phyloP scores from a whole-genome alignment of 92 coral and sea anemone genomes.

The Phenganax stokvisi region DNA sequence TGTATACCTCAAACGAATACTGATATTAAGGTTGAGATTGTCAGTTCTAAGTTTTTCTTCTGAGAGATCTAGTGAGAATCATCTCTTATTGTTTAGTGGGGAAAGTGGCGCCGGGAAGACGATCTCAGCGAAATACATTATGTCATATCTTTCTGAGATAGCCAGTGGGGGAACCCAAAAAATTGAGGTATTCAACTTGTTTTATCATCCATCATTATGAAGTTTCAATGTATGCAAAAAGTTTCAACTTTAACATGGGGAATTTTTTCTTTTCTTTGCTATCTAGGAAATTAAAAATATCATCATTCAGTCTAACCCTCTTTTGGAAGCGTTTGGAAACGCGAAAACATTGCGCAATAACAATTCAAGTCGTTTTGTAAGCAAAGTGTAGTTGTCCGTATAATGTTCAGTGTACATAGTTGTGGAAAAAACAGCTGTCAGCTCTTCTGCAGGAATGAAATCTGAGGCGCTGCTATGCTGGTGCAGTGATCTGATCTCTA shows the following conservation, averaged over 20 bases:
- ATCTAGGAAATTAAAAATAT: constrained; percentile 72
- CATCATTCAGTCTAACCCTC: constrained; percentile 84
- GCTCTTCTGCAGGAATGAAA: background rate
- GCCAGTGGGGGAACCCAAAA: constrained; percentile 77
- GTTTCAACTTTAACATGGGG: background rate
- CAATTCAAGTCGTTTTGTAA: constrained; percentile 91
- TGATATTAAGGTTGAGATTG: too few species aligned
- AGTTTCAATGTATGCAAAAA: background rate
- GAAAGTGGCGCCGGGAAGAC: constrained; percentile 98
- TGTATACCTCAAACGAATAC: too few species aligned
- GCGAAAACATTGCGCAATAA: constrained; percentile 92
- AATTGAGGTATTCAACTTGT: constrained; percentile 53
- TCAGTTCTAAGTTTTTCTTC: too few species aligned
- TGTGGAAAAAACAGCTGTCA: too few species aligned
- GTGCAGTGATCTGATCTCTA: background rate
- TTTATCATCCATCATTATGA: too few species aligned
- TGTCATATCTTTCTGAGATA: constrained; percentile 73
- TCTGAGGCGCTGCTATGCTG: background rate
- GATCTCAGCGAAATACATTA: constrained; percentile 82
- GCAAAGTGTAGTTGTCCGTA: constrained; percentile 15
- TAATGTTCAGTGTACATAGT: too few species aligned
- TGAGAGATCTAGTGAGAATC: too few species aligned
- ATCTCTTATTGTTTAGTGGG: constrained; percentile 48
- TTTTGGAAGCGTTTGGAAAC: constrained; percentile 90
- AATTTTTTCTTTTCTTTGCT: background rate